Conservation (phyloP, 2,113 vertebrate species). For the Numida meleagris region DNA sequence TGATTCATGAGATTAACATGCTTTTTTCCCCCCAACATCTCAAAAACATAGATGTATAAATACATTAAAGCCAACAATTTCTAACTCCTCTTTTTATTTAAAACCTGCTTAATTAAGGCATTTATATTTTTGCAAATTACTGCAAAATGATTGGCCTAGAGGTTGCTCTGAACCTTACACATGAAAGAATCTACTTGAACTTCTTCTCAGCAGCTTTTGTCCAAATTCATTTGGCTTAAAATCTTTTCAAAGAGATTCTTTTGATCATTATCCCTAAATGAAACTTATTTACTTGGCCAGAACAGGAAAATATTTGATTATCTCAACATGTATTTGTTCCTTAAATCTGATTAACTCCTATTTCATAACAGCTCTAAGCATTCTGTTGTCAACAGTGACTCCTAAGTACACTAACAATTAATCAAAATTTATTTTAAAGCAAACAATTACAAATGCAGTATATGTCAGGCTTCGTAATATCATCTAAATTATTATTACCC, state of each 20-base stretch:
- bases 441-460: slow-evolving; percentile 21
- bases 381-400: not conserved
- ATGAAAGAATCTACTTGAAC: slow-evolving; percentile 35
- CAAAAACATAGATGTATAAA: not conserved
- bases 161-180: slow-evolving; percentile 17
- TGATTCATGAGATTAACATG: slow-evolving; percentile 23
- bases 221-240: slow-evolving; percentile 10
- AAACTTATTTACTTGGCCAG: not conserved
- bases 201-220: not conserved
- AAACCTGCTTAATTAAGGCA: slow-evolving; percentile 40
- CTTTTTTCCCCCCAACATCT: not conserved
- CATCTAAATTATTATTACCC: slow-evolving; percentile 46
- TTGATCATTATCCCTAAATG: not conserved
- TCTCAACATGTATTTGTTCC: not conserved
- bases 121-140: slow-evolving; percentile 40
- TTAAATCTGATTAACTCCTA: slow-evolving; percentile 1
- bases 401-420: not conserved
- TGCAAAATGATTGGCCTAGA: slow-evolving; percentile 37
- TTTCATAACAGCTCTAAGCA: not conserved
- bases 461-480: not conserved
- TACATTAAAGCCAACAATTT: slow-evolving; percentile 11
- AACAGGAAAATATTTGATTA: slow-evolving; percentile 1
- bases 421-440: slow-evolving; percentile 41
- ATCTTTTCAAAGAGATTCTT: not conserved
- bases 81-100: not conserved